phyloP scores from a whole-genome alignment of 2,888 invertebrate genomes.

The Branchellion lobata region DNA sequence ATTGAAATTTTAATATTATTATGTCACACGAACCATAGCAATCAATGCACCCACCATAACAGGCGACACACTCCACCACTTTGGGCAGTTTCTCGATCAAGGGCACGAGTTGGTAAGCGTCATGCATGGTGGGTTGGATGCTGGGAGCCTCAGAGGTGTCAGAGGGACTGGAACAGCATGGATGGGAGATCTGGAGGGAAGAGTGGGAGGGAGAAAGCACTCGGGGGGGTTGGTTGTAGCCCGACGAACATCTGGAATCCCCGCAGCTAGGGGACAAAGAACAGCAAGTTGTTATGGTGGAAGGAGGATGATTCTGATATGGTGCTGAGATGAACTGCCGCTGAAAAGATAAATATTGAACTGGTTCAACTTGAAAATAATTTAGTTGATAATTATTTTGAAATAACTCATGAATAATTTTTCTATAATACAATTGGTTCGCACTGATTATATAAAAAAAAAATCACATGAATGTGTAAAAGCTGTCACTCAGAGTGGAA shows the following conservation, averaged over 20 bases:
- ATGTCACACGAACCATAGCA: no score
- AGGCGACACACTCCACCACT: constrained; percentile 87
- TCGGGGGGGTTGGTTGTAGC: constrained; percentile 17
- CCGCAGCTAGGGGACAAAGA: neutral
- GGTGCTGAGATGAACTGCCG: no score
- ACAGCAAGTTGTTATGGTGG: constrained; percentile 16
- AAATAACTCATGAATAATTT: no score
- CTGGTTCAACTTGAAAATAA: no score
- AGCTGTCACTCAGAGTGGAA: no score
- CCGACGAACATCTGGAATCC: neutral
- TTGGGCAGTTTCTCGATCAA: constrained; percentile 80
- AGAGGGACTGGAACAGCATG: constrained; percentile 7
- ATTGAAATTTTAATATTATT: neutral
- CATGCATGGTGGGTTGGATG: constrained; percentile 69
- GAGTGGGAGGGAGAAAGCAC: neutral
- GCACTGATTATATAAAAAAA: no score
- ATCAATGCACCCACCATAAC: constrained; percentile 84
- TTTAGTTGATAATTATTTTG: no score
- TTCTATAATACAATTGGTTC: no score
- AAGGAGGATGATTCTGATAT: neutral
- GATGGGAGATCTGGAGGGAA: neutral
- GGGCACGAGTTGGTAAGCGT: constrained; percentile 78
- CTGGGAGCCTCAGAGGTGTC: constrained; percentile 24
- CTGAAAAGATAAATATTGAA: no score
- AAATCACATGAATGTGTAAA: no score